Conservation (phyloP, 2,888 invertebrate species). For the Aricia artaxerxes region DNA sequence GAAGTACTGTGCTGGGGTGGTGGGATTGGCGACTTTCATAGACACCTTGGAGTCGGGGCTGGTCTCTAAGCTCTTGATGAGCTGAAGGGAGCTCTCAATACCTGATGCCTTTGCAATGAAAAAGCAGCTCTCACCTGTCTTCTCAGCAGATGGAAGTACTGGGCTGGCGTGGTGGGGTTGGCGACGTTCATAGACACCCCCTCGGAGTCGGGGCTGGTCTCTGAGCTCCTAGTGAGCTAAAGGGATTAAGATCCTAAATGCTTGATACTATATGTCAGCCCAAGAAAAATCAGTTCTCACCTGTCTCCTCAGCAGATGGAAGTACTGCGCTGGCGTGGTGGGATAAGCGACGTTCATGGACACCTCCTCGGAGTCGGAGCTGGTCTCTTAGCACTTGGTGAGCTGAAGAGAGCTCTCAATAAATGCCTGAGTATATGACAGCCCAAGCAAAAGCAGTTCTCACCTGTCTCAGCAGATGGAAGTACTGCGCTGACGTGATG, state of each 20-base stretch:
- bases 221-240: no score
- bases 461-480: no score
- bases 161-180: constrained; percentile 95
- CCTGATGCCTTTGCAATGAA: no score
- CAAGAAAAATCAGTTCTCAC: constrained; percentile 58
- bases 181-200: constrained; percentile 93
- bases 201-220: constrained; percentile 68
- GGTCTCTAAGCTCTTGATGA: constrained; percentile 71
- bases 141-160: constrained; percentile 97
- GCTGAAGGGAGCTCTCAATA: no score
- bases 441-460: no score
- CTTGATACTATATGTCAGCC: no score
- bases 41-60: constrained; percentile 81
- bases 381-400: constrained; percentile 72
- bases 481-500: no score
- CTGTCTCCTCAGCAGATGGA: constrained; percentile 95
- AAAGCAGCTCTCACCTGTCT: constrained; percentile 84
- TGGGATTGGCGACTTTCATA: no score
- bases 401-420: no score
- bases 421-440: no score
- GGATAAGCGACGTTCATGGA: constrained; percentile 94
- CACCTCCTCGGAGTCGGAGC: constrained; percentile 92
- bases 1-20: no score
- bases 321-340: constrained; percentile 97
- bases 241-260: no score